A percentile compares a stretch with the other conserved stretches of the same genome.
Evolutionary conservation across 2,888 invertebrate genomes (phyloP).

Genomic region (Caenorhabditis doughertyi): DNA sequence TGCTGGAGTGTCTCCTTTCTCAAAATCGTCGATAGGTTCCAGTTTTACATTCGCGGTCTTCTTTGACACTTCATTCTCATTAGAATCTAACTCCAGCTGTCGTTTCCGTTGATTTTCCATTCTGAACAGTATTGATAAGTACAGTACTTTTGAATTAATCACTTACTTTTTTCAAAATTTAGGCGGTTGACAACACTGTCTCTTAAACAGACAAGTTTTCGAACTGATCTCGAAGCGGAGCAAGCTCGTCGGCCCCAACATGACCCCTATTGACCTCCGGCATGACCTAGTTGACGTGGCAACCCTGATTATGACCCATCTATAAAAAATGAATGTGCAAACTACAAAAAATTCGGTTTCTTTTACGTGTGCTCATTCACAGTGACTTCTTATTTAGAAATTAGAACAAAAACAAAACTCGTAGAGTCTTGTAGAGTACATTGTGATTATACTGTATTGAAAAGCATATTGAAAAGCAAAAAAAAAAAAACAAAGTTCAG

Average conservation of each 20-base stretch:
- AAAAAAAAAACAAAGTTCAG: too few relatives aligned
- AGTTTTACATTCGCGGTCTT: background rate
- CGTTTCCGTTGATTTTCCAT: constrained; percentile 50
- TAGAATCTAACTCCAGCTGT: background rate
- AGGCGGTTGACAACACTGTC: background rate
- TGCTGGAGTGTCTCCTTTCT: constrained; percentile 5
- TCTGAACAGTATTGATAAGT: constrained; percentile 2
- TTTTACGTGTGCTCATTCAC: background rate
- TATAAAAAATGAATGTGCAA: background rate
- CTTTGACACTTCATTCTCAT: background rate
- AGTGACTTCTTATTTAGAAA: too few relatives aligned
- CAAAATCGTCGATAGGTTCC: background rate
- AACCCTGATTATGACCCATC: constrained; percentile 31
- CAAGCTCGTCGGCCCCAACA: background rate
- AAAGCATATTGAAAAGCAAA: too few relatives aligned
- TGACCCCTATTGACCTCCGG: constrained; percentile 35
- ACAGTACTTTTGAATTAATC: background rate
- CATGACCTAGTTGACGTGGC: constrained; percentile 60
- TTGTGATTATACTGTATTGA: too few relatives aligned
- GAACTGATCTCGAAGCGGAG: constrained; percentile 1
- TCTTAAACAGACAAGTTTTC: background rate
- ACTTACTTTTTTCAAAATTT: background rate
- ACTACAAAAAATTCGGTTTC: background rate
- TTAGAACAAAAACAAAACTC: too few relatives aligned
- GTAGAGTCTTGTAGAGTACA: too few relatives aligned